Percentiles rank a stretch among this genome's conserved stretches.
phyloP scores from a whole-genome alignment of 2,888 invertebrate species.

The Anoplius nigerrimus region DNA sequence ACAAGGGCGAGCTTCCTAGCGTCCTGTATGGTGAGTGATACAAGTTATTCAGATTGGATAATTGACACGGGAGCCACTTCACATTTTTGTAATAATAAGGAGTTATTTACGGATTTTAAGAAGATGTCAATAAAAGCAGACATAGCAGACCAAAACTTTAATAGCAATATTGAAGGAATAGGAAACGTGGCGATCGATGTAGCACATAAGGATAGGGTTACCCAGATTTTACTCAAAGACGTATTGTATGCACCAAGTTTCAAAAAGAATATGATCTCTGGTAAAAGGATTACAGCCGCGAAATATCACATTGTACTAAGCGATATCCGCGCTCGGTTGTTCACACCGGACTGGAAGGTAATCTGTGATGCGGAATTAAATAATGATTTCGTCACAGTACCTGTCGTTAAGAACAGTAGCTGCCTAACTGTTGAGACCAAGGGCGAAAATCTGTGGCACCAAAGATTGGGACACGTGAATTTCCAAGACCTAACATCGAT shows the following conservation, averaged over 20 bases:
- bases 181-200: background rate
- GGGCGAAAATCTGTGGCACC: slow-evolving; percentile 44
- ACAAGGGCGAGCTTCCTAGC: background rate
- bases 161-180: background rate
- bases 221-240: background rate
- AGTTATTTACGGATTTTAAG: slow-evolving; percentile 8
- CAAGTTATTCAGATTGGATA: background rate
- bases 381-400: background rate
- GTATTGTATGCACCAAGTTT: background rate
- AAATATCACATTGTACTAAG: background rate
- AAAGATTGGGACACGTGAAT: slow-evolving; percentile 48
- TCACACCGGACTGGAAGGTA: background rate
- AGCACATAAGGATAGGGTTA: background rate
- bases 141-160: background rate
- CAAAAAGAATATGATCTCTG: background rate
- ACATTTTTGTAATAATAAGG: slow-evolving; percentile 11
- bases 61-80: slow-evolving; percentile 19
- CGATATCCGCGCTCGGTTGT: background rate
- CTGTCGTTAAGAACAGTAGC: background rate
- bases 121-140: background rate
- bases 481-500: slow-evolving; percentile 35
- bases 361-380: background rate
- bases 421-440: background rate
- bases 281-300: background rate
- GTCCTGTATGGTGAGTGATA: background rate